Evolutionary conservation across 2,797 vertebrate genomes (phyloP).

Genomic region (Sebastes itinus): DNA sequence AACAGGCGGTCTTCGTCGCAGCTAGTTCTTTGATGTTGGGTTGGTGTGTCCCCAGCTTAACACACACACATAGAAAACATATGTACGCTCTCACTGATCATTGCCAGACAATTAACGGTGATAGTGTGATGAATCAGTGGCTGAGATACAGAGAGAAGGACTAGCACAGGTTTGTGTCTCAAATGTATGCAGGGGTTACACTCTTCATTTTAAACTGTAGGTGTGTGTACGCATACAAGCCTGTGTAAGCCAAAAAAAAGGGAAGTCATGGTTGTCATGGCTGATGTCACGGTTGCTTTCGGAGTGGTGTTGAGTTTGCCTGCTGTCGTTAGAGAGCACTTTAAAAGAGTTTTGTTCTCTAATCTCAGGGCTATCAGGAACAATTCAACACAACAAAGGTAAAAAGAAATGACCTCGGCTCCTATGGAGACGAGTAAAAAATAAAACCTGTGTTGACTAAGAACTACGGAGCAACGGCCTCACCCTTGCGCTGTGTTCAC

Average conservation of each 20-base stretch:
- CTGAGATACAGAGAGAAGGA: neutral
- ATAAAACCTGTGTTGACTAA: slow-evolving; percentile 22
- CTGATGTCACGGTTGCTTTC: slow-evolving; percentile 40
- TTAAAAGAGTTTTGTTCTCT: slow-evolving; percentile 38
- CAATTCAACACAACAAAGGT: slow-evolving; percentile 22
- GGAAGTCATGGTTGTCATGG: slow-evolving; percentile 51
- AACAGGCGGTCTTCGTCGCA: fast-evolving
- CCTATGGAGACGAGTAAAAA: slow-evolving; percentile 39
- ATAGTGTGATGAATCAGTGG: neutral
- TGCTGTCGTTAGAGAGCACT: slow-evolving; percentile 19
- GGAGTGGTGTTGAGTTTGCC: slow-evolving; percentile 18
- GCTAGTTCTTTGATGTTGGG: too few relatives aligned
- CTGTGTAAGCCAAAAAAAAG: slow-evolving; percentile 1
- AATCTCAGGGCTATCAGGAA: slow-evolving; percentile 34
- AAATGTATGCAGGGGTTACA: neutral
- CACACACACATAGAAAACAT: neutral
- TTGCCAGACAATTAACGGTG: neutral
- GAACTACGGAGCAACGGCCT: neutral
- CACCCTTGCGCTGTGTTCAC: neutral
- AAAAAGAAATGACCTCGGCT: neutral
- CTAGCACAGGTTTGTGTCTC: slow-evolving; percentile 8
- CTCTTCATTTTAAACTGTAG: neutral
- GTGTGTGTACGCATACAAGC: slow-evolving; percentile 20
- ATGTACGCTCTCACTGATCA: neutral
- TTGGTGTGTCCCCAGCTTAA: neutral